phyloP scores from a whole-genome alignment of 2,888 invertebrate species.

The Mesopsocus fuscifrons region DNA sequence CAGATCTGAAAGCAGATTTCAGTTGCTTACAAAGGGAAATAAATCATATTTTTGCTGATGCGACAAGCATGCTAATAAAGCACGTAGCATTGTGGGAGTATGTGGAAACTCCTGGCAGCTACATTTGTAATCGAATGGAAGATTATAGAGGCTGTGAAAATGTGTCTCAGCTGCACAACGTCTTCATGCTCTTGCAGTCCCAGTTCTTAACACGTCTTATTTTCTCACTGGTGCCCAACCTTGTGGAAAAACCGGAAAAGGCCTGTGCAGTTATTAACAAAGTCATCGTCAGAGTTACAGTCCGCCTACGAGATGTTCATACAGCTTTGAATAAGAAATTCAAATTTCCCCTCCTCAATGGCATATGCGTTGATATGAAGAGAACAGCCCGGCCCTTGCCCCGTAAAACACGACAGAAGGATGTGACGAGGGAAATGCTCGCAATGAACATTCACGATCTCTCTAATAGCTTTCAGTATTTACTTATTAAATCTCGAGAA shows the following conservation, averaged over 20 bases:
- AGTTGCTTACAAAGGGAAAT: background rate
- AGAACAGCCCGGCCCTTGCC: background rate
- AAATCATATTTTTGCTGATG: background rate
- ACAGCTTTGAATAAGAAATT: background rate
- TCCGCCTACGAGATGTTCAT: background rate
- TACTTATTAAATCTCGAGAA: slow-evolving; percentile 1
- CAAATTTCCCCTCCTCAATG: background rate
- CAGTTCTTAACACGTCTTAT: background rate
- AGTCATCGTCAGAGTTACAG: background rate
- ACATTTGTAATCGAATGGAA: background rate
- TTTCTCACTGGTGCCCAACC: background rate
- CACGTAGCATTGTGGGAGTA: slow-evolving; percentile 1
- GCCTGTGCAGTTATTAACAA: background rate
- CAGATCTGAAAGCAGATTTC: slow-evolving; percentile 1
- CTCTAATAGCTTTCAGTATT: slow-evolving; percentile 2
- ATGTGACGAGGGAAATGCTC: background rate
- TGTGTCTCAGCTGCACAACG: background rate
- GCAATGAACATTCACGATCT: slow-evolving; percentile 1
- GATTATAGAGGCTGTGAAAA: background rate
- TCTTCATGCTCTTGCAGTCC: background rate
- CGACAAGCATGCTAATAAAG: background rate
- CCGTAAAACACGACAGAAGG: background rate
- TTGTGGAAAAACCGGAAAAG: background rate
- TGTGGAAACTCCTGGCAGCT: slow-evolving; percentile 2
- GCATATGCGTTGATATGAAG: background rate